Percentiles rank a stretch among this genome's conserved stretches.
Evolutionary conservation across 2,113 vertebrate genomes (phyloP).

Genomic region (Geothlypis trichas): DNA sequence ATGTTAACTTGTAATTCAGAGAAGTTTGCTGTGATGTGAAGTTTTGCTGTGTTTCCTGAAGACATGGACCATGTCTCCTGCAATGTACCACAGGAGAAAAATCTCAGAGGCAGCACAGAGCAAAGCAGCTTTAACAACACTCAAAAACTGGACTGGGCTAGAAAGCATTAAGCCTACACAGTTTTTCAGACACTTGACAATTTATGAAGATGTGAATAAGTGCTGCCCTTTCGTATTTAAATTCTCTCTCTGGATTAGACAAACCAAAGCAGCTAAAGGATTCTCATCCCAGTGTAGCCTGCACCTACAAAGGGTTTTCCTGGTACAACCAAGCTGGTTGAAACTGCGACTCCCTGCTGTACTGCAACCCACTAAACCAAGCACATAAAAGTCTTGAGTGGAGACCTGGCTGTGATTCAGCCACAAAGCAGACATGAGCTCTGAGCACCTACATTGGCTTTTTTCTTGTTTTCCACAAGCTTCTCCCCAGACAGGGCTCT

Average conservation of each 20-base stretch:
- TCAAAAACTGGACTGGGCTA: neutral
- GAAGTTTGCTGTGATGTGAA: neutral
- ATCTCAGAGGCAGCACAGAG: neutral
- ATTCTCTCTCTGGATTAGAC: neutral
- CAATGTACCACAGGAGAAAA: neutral
- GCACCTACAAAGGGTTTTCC: neutral
- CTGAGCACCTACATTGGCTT: neutral
- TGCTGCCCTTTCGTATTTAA: neutral
- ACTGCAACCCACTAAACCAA: neutral
- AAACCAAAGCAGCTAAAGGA: neutral
- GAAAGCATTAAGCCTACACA: neutral
- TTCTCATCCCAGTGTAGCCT: neutral
- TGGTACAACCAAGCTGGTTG: neutral
- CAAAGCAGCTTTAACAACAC: neutral
- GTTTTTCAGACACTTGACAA: neutral
- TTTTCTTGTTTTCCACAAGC: neutral
- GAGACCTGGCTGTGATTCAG: neutral
- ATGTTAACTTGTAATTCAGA: neutral
- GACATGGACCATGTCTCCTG: neutral
- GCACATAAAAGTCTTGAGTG: neutral
- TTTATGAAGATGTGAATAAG: neutral
- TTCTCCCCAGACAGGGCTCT: neutral
- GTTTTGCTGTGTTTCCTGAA: neutral
- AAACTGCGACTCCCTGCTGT: fast-evolving
- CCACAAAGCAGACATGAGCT: neutral